Percentiles rank a stretch among this genome's conserved stretches.
These are phyloP conservation scores for Drosophila tripunctata DNA, from an alignment of 2,888 invertebrate species.

Conservation along the genomic window DNA sequence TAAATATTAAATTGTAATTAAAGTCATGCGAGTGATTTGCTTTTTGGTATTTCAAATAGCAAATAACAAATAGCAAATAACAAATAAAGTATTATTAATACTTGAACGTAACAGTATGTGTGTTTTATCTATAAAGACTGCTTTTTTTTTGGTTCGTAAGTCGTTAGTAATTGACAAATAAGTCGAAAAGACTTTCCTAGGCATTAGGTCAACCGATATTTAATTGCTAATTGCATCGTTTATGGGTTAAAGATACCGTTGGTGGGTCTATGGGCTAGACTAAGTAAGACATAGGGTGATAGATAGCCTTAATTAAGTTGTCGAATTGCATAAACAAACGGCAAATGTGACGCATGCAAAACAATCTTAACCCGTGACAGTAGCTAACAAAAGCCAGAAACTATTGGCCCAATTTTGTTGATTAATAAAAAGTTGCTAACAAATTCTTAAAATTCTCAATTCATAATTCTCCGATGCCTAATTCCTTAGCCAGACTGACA, in stretches of 20 bases:
- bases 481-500: constrained; percentile 17
- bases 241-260: constrained; percentile 37
- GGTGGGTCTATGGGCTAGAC: constrained; percentile 42
- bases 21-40: constrained; percentile 80
- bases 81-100: constrained; percentile 28
- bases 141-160: constrained; percentile 24
- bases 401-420: constrained; percentile 19
- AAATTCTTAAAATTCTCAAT: background rate
- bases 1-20: constrained; percentile 81
- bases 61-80: constrained; percentile 40
- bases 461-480: constrained; percentile 6
- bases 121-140: constrained; percentile 61
- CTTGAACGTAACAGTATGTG: constrained; percentile 48
- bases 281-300: constrained; percentile 58
- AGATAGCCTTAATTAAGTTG: constrained; percentile 71
- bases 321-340: constrained; percentile 44
- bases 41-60: constrained; percentile 48
- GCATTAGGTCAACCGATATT: constrained; percentile 67
- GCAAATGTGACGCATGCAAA: constrained; percentile 9
- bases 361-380: constrained; percentile 6
- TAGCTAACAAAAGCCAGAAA: constrained; percentile 6
- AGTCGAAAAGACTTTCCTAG: constrained; percentile 68
- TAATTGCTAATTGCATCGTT: constrained; percentile 76
- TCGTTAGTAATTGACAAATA: constrained; percentile 73
- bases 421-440: no score